Evolutionary conservation across 1,140 invertebrate genomes (phyloP).

Genomic region (Capitella teleta): DNA sequence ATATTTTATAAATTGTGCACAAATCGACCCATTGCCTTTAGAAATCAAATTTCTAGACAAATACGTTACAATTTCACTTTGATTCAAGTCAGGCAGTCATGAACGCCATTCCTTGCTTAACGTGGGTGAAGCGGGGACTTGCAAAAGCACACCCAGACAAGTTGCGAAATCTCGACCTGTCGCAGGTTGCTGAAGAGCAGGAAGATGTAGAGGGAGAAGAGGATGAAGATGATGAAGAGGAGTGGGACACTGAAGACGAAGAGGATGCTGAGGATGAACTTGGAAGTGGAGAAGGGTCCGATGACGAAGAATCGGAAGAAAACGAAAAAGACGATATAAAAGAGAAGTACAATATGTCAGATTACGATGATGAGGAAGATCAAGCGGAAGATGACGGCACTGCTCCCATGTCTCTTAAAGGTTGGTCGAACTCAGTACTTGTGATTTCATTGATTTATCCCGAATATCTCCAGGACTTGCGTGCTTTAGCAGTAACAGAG

Average conservation of each 20-base stretch:
- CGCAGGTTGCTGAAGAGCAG: neutral
- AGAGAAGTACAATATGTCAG: conserved; percentile 46
- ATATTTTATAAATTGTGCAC: too few species aligned
- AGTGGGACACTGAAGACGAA: neutral
- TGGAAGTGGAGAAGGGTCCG: neutral
- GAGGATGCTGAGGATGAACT: conserved; percentile 1
- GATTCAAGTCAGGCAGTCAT: too few species aligned
- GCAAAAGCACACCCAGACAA: neutral
- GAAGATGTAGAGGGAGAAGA: neutral
- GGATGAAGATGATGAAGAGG: conserved; percentile 3
- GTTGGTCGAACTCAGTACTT: conserved; percentile 7
- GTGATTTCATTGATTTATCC: conserved; percentile 11
- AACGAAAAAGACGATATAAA: conserved; percentile 25
- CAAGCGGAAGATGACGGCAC: conserved; percentile 17
- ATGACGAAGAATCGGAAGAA: conserved; percentile 9
- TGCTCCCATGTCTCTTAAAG: neutral
- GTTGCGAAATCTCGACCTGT: neutral
- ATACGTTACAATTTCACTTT: too few species aligned
- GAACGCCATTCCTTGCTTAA: conserved; percentile 2
- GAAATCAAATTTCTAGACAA: too few species aligned
- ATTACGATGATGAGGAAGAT: conserved; percentile 18
- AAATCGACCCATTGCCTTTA: too few species aligned
- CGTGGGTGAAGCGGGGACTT: conserved; percentile 1
- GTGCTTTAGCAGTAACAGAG: conserved; percentile 25
- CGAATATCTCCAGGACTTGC: conserved; percentile 8